These are phyloP conservation scores for Clupea harengus DNA, from an alignment of 2,113 vertebrate species.

Conservation along the genomic window DNA sequence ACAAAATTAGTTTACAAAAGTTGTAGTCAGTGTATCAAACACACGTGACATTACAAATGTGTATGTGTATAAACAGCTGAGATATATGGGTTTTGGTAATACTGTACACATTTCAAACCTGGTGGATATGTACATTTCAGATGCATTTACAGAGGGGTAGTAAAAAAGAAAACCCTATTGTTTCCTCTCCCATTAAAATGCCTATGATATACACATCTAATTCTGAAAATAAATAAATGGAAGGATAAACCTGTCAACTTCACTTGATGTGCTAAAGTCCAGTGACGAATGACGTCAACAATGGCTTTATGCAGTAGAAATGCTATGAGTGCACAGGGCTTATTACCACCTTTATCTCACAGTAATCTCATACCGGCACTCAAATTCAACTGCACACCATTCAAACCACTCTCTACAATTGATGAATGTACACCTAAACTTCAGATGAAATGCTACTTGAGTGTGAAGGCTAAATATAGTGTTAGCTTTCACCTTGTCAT, in stretches of 20 bases:
- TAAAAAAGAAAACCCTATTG: conserved; percentile 12
- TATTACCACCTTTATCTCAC: conserved; percentile 33
- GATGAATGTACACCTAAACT: not conserved
- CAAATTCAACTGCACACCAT: not conserved
- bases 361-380: conserved; percentile 22
- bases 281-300: conserved; percentile 57
- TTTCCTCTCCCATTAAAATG: not conserved
- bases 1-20: not conserved
- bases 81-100: not conserved
- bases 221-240: not conserved
- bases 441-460: not conserved
- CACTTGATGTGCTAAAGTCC: conserved; percentile 55
- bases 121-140: not conserved
- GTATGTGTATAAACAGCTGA: not conserved
- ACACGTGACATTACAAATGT: not conserved
- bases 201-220: not conserved
- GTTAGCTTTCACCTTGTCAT: not conserved
- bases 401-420: not conserved
- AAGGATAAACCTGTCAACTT: conserved; percentile 32
- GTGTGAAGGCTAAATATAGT: not conserved
- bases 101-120: not conserved
- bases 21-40: not conserved
- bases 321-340: conserved; percentile 47
- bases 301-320: conserved; percentile 35
- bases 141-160: not conserved